These are phyloP conservation scores for Chaetops frenatus DNA, from an alignment of 2,113 vertebrate species.

Conservation along the genomic window DNA sequence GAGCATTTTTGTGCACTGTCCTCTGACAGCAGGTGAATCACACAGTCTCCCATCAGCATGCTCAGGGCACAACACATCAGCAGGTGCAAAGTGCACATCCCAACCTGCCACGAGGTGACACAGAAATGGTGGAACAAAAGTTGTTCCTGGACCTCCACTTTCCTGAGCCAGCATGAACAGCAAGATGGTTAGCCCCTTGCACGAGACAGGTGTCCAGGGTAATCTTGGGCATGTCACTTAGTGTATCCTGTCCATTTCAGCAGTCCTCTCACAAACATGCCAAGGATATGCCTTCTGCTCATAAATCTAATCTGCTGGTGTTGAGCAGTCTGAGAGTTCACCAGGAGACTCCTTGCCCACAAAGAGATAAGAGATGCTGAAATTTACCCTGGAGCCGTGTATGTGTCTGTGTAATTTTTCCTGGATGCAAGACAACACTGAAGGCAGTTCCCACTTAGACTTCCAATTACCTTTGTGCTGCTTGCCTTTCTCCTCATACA, in stretches of 20 bases:
- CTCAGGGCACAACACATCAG: neutral
- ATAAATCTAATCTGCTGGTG: neutral
- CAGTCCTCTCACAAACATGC: neutral
- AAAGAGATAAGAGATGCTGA: neutral
- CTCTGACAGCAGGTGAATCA: neutral
- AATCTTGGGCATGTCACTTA: neutral
- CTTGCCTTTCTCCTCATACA: constrained; percentile 1
- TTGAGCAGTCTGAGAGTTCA: neutral
- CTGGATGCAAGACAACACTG: neutral
- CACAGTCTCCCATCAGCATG: fast-evolving
- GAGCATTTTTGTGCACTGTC: neutral
- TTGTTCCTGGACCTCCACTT: neutral
- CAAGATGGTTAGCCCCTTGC: neutral
- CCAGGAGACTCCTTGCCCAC: neutral
- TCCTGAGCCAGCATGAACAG: neutral
- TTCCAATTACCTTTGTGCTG: constrained; percentile 21
- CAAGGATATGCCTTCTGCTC: neutral
- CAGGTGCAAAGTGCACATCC: neutral
- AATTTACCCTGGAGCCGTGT: neutral
- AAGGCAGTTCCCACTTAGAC: neutral
- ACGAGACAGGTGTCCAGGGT: neutral
- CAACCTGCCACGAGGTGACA: neutral
- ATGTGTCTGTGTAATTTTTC: neutral
- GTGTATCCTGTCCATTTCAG: neutral
- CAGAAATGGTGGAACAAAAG: neutral